phyloP scores from a whole-genome alignment of 1,140 invertebrate genomes.

The Drosophila aff. region DNA sequence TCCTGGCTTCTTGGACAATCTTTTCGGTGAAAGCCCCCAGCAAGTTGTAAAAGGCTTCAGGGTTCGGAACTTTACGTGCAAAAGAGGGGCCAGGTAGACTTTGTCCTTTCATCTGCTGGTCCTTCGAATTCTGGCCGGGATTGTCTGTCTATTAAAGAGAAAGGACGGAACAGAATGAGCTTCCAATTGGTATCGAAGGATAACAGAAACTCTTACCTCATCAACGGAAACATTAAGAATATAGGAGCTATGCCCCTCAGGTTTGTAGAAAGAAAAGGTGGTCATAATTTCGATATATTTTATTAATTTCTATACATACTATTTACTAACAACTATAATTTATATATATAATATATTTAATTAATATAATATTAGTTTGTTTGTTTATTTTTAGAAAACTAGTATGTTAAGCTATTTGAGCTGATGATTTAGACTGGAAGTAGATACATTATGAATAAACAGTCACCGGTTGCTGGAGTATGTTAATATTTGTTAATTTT shows the following conservation, averaged over 20 bases:
- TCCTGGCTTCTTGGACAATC: not conserved
- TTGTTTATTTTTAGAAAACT: not conserved
- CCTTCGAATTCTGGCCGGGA: not conserved
- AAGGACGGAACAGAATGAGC: not conserved
- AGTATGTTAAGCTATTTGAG: not conserved
- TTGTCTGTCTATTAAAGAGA: not conserved
- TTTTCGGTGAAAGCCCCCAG: not conserved
- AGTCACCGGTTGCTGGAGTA: not conserved
- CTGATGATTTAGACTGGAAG: not conserved
- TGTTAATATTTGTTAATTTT: not conserved
- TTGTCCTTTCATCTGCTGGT: too few species aligned
- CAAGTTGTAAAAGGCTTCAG: not conserved
- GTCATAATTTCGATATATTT: not conserved
- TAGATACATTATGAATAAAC: not conserved
- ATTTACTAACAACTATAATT: too few species aligned
- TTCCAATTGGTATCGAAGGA: rapidly evolving
- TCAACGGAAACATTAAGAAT: not conserved
- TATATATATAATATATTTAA: not conserved
- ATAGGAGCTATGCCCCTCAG: not conserved
- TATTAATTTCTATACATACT: too few species aligned
- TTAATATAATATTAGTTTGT: not conserved
- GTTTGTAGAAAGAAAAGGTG: not conserved
- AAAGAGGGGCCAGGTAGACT: not conserved
- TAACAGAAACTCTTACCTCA: not conserved
- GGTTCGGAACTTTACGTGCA: not conserved